Evolutionary conservation across 2,888 invertebrate species (phyloP).

Genomic region (Philonicus albiceps): DNA sequence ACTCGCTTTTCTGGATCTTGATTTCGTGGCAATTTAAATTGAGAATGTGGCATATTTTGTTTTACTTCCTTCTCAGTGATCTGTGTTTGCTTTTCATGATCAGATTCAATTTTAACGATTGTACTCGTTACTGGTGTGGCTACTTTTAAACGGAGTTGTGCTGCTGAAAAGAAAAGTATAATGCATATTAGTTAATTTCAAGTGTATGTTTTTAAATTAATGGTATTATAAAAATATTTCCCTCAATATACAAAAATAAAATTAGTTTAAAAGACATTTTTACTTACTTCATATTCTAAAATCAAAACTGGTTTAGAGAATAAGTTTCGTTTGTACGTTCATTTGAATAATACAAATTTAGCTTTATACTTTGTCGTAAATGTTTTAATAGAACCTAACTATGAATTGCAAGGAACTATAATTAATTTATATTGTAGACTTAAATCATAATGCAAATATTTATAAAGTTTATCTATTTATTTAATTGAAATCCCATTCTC

Average conservation of each 20-base stretch:
- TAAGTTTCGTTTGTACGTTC: neutral
- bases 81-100: neutral
- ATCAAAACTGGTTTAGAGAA: neutral
- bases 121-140: neutral
- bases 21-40: neutral
- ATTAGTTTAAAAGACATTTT: neutral
- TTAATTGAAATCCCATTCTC: no score
- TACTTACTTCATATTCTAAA: neutral
- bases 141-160: neutral
- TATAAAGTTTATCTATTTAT: no score
- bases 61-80: neutral
- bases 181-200: neutral
- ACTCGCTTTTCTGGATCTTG: neutral
- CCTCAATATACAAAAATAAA: neutral
- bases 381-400: neutral
- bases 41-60: neutral
- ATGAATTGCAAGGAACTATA: no score
- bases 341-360: neutral
- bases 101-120: neutral
- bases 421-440: no score
- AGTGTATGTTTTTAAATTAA: neutral
- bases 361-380: neutral
- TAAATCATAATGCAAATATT: no score
- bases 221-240: neutral
- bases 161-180: neutral